Percentiles rank a stretch among this genome's conserved stretches.
phyloP scores from a whole-genome alignment of 53 echinoderm and acorn worm genomes.

The Zoroaster sp. region DNA sequence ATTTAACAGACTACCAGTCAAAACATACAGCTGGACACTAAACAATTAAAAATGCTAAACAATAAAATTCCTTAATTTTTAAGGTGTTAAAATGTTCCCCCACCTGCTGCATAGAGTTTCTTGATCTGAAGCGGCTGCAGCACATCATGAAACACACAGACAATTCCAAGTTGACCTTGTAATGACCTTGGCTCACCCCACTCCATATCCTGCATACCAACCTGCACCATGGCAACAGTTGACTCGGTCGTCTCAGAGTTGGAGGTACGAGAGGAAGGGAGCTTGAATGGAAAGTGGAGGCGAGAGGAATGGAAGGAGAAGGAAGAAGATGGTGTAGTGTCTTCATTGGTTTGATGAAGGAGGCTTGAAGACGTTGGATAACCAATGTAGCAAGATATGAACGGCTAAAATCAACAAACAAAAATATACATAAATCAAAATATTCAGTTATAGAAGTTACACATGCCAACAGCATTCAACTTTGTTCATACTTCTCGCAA shows the following conservation, averaged over 20 bases:
- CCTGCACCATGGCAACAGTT: constrained; percentile 67
- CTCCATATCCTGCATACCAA: constrained; percentile 82
- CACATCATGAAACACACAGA: constrained; percentile 93
- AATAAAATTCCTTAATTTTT: not conserved
- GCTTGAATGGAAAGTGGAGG: constrained; percentile 49
- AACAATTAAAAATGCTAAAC: too few relatives aligned
- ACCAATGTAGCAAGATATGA: constrained; percentile 76
- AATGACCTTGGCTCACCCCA: constrained; percentile 84
- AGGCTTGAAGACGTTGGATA: constrained; percentile 57
- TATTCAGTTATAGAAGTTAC: too few relatives aligned
- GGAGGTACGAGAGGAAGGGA: constrained; percentile 25
- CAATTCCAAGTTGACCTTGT: constrained; percentile 97
- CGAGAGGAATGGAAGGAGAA: constrained; percentile 32
- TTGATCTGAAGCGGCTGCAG: constrained; percentile 83
- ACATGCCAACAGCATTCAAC: too few relatives aligned
- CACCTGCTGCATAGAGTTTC: constrained; percentile 81
- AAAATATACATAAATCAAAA: too few relatives aligned
- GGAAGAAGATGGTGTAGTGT: constrained; percentile 14
- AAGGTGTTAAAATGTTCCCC: not conserved
- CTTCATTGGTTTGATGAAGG: constrained; percentile 40
- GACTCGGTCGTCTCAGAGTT: constrained; percentile 56
- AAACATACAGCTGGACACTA: too few relatives aligned
- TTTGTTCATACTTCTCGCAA: too few relatives aligned
- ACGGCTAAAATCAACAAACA: constrained; percentile 59
- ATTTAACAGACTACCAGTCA: too few relatives aligned